Conservation (phyloP, 2,888 invertebrate species). For the Nysson spinosus region DNA sequence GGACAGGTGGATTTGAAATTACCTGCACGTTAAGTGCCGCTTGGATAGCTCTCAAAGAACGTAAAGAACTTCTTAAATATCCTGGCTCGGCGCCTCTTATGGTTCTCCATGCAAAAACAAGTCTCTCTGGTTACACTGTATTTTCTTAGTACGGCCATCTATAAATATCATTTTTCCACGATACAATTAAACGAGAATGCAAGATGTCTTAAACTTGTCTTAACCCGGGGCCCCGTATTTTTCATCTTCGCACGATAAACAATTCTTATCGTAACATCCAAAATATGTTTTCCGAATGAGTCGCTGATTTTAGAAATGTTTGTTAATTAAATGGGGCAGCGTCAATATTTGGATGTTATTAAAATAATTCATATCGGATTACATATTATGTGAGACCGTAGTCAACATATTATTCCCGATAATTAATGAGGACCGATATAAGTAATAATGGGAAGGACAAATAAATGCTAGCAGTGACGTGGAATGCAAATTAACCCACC, state of each 20-base stretch:
- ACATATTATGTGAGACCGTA: no score
- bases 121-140: conserved; percentile 21
- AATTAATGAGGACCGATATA: no score
- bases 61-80: conserved; percentile 47
- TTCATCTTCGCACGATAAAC: neutral
- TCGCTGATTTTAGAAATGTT: no score
- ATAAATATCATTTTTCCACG: conserved; percentile 31
- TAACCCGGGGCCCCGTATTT: neutral
- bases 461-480: no score
- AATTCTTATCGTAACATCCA: neutral
- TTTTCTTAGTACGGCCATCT: conserved; percentile 25
- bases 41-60: conserved; percentile 34
- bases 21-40: conserved; percentile 27
- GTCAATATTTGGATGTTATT: no score
- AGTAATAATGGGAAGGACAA: no score
- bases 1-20: conserved; percentile 26
- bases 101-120: conserved; percentile 30
- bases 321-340: no score
- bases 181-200: conserved; percentile 17
- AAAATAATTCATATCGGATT: no score
- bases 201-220: conserved; percentile 25
- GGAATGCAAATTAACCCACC: no score
- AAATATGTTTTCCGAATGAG: no score
- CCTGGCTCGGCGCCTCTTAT: conserved; percentile 30
- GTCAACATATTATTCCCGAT: no score